Evolutionary conservation across 92 coral and sea anemone genomes (phyloP).

Genomic region (Bergia sp.): DNA sequence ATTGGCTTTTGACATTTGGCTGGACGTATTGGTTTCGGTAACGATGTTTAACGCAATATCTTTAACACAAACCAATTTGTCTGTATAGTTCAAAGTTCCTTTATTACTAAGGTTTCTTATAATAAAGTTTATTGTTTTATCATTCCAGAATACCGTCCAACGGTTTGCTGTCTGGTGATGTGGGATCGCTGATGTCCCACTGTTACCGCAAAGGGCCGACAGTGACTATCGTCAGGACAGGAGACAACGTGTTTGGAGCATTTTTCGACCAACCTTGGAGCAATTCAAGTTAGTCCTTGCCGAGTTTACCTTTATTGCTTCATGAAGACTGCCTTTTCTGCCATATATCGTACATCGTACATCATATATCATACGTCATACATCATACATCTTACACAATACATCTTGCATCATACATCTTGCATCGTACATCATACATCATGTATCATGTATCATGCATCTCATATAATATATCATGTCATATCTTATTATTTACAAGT

Average conservation of each 20-base stretch:
- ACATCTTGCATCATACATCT: background rate
- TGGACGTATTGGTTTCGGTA: too few species aligned
- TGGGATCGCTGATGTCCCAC: background rate
- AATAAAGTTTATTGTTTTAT: background rate
- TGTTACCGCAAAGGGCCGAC: slow-evolving; percentile 30
- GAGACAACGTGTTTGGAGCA: slow-evolving; percentile 29
- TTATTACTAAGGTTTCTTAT: background rate
- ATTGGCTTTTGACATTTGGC: too few species aligned
- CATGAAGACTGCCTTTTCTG: background rate
- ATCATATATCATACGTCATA: background rate
- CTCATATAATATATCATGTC: too few species aligned
- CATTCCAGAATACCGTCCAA: background rate
- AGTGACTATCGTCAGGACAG: slow-evolving; percentile 12
- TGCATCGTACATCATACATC: background rate
- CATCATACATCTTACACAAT: background rate
- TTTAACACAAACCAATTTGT: too few species aligned
- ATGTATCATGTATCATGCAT: background rate
- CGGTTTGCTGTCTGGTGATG: background rate
- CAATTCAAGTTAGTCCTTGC: slow-evolving; percentile 5
- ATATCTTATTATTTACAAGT: too few species aligned
- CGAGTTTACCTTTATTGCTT: background rate
- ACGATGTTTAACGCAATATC: too few species aligned
- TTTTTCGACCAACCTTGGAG: slow-evolving; percentile 17
- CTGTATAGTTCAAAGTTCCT: too few species aligned
- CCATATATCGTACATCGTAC: background rate